Evolutionary conservation across 2,888 invertebrate species (phyloP).

Genomic region (Philopedon plagiatum): DNA sequence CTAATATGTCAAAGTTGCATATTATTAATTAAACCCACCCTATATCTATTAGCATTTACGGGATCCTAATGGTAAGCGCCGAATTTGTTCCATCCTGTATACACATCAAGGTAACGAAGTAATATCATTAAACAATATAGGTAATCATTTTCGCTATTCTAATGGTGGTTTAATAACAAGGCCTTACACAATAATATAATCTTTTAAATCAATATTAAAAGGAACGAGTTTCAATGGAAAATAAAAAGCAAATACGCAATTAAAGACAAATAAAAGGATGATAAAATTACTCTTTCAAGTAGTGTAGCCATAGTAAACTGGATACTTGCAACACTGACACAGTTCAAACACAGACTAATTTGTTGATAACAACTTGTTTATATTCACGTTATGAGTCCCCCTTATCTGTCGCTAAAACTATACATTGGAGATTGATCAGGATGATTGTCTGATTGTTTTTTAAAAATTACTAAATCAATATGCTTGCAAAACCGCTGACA

Average conservation of each 20-base stretch:
- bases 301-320: conserved; percentile 52
- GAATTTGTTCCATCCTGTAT: too few relatives aligned
- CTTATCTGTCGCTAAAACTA: neutral
- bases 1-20: too few relatives aligned
- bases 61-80: too few relatives aligned
- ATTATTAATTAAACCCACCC: too few relatives aligned
- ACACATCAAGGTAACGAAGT: too few relatives aligned
- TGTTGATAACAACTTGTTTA: conserved; percentile 24
- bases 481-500: neutral
- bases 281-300: conserved; percentile 56
- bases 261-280: conserved; percentile 15
- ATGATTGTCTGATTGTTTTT: neutral
- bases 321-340: conserved; percentile 25
- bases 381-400: neutral
- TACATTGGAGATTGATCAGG: neutral
- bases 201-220: neutral
- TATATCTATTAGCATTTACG: too few relatives aligned
- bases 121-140: too few relatives aligned
- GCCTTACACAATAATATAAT: neutral
- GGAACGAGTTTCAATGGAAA: neutral
- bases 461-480: neutral
- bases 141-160: neutral
- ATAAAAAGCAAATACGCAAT: neutral
- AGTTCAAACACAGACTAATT: conserved; percentile 24
- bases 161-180: neutral